phyloP scores from a whole-genome alignment of 2,113 vertebrate genomes.

The Solenodon paradoxus region DNA sequence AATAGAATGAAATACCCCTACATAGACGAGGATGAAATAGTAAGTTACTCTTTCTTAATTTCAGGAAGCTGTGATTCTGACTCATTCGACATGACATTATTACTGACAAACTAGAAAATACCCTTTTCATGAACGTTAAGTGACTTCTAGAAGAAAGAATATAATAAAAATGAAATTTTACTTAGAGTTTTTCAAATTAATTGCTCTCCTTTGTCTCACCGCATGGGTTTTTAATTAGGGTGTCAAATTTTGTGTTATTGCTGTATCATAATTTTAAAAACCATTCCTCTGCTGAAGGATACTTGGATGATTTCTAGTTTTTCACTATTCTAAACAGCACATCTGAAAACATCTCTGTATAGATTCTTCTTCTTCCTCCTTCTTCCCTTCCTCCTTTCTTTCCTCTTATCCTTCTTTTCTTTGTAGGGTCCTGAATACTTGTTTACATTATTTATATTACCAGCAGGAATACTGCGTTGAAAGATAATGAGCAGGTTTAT shows the following conservation, averaged over 20 bases:
- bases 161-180: not conserved
- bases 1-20: not conserved
- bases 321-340: not conserved
- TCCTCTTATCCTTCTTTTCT: not conserved
- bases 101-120: not conserved
- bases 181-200: not conserved
- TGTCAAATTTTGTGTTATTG: not conserved
- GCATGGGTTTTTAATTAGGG: not conserved
- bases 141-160: not conserved
- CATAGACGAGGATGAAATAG: not conserved
- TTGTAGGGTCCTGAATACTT: not conserved
- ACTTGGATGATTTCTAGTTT: not conserved
- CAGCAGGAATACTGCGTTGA: not conserved
- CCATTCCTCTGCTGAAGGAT: not conserved
- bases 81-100: not conserved
- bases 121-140: not conserved
- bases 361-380: not conserved
- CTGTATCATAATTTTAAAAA: not conserved
- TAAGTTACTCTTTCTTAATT: too few relatives aligned
- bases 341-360: not conserved
- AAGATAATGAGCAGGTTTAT: not conserved
- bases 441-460: not conserved
- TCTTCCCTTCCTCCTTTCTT: not conserved
- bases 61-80: too few relatives aligned
- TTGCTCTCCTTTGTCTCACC: not conserved